Evolutionary conservation across 1,140 invertebrate genomes (phyloP), one percentile per base, ranked within the genome.

Genomic region (Lysiphlebus fabarum): DNA sequence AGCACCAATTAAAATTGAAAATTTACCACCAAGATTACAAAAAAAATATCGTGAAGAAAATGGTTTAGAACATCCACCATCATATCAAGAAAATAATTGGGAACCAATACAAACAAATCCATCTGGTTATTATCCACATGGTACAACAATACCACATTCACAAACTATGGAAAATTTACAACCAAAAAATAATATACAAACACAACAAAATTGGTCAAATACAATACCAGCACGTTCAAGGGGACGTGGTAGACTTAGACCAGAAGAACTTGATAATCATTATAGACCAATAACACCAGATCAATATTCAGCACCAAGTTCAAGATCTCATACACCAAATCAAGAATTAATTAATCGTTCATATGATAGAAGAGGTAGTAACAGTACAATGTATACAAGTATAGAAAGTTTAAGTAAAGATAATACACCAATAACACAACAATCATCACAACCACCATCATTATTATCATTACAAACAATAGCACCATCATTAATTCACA

Each of bases 271-370:
- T 42, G 75, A 81, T 56, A 49, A 62, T 48, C 63, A 67, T 43
- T 73, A 75, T 40, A 76, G 82, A 63, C 77, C 81, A 54, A 70
- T 77, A 51, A 83, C 83, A 38, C 82, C 82, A 40, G 82, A 84
- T 65, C 74, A 79, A 60, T 78, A 72, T 68, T 79, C 78, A 34
- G 78, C 74, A 43, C 69, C 76, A 56, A 80, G 73, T 71, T 77
- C 82, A 11, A 70, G 81, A 66, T 81, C 82, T 43, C 74, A 78
- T 54, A 83, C 81, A n/a, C 82, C 82, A 34, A 79, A 70, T 59
- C 76, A 77, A 59, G 77, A 80, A 53, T 74, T 76, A 37, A 70
- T 63, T n/a, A 76, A 69, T 60, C 68, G 73, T 70, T 70, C 69
- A 17, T 77, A 75, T 36, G 76, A 80, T 64, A 69, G 77, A 9